Base-by-base conservation (phyloP, 2,113 vertebrate genomes). In the Microtus ochrogaster region DNA sequence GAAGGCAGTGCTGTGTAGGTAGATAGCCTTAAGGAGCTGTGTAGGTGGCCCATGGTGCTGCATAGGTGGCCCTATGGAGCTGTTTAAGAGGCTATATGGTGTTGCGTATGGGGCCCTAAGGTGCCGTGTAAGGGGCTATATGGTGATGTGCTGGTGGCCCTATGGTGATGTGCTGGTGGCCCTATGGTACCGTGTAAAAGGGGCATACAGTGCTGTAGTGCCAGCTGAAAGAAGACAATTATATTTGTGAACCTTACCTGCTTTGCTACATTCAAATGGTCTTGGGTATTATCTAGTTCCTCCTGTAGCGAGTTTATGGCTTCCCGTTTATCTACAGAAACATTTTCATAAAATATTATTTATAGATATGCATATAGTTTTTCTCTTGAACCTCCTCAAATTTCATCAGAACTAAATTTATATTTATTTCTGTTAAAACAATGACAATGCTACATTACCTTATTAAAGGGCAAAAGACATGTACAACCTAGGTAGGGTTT, bases 291-390 rank as follows among this genome's bases (percentile, higher is more conserved):
- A 47, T 70, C 91, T 72, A 99, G 92, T 91, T 99, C 98, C 89
- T 97, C 97, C 44, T 97, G 98, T 91, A 99, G 63, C 21, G 82
- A 49, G 78, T 98, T 98, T 66, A 99, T 72, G 55, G 98, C 98
- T 86, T 98, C 97, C 47, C 65, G 98, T 97, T 98, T 99, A 47
- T 97, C 99, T 99, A 97, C 3, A 83, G 95, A 97, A 97, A 97
- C 82, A 87, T 96, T 94, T 68, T 96, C 49, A 74, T 65, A 81
- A 93, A 88, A 77, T 82, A 79, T 26, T 49, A 89, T 44, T 74
- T 5, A 24, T 44, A 41, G 39, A 72, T 36, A 7, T 39, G 49
- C 39, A 89, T 78, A 61, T 19, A 61, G 81, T 55, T 76, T 90
- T 74, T n/a, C 41, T 55, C 13, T 12, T 44, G 49, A 58, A 21